These are phyloP conservation scores for Potorous gilbertii DNA, from an alignment of 2,797 vertebrate genomes.

Conservation along the genomic window DNA sequence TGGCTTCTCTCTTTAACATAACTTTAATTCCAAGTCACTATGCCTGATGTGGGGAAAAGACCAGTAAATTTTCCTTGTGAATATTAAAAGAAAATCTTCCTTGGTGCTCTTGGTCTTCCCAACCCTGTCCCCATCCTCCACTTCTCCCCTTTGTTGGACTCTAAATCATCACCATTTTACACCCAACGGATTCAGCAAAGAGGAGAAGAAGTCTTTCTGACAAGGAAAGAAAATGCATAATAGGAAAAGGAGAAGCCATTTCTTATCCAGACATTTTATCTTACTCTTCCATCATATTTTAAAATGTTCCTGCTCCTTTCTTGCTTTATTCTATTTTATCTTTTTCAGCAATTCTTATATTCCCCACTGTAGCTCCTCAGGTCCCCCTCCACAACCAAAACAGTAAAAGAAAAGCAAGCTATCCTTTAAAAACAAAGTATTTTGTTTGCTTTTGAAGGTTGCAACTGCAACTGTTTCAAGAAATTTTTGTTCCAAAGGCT, in stretches of 20 bases:
- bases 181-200: background rate
- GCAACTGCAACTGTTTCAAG: conserved; percentile 21
- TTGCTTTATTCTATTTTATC: conserved; percentile 53
- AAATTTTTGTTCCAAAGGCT: conserved; percentile 41
- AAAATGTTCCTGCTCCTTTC: conserved; percentile 26
- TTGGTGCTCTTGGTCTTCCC: conserved; percentile 15
- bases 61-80: conserved; percentile 13
- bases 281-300: conserved; percentile 17
- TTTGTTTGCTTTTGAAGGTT: conserved; percentile 30
- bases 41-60: background rate
- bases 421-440: background rate
- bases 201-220: background rate
- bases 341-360: conserved; percentile 42
- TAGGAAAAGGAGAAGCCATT: conserved; percentile 11
- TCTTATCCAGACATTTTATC: conserved; percentile 49
- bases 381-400: conserved; percentile 17
- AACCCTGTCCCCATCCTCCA: background rate
- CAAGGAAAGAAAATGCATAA: background rate
- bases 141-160: background rate
- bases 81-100: conserved; percentile 8
- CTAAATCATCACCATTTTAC: conserved; percentile 2
- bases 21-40: background rate
- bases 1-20: background rate
- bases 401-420: conserved; percentile 27
- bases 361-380: conserved; percentile 22